Conservation (phyloP, 2,113 vertebrate species). For the Pipra filicauda region DNA sequence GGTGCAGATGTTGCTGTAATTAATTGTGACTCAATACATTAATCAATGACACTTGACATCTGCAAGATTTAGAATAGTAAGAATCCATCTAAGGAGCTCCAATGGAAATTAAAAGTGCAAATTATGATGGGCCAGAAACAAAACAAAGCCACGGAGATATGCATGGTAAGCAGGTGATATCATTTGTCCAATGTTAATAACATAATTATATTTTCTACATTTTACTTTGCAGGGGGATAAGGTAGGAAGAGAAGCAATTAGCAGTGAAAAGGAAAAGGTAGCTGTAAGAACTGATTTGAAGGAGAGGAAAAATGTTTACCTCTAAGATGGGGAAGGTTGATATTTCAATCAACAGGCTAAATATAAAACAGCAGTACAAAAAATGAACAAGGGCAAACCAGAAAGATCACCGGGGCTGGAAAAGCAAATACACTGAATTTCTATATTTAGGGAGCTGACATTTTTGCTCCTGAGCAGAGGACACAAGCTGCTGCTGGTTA, state of each 20-base stretch:
- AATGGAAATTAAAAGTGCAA: not conserved
- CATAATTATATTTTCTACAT: not conserved
- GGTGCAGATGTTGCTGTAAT: not conserved
- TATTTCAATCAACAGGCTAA: conserved; percentile 18
- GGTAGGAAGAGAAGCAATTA: not conserved
- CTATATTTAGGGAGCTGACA: conserved; percentile 50
- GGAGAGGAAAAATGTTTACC: not conserved
- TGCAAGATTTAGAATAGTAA: not conserved
- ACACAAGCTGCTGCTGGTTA: not conserved
- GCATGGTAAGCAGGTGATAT: not conserved
- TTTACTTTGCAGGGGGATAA: not conserved
- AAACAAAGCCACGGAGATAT: not conserved
- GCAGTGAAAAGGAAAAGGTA: not conserved
- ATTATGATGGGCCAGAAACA: not conserved
- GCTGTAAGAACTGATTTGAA: not conserved
- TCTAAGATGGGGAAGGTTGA: not conserved
- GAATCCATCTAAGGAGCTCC: not conserved
- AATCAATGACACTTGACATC: not conserved
- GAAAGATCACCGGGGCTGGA: conserved; percentile 2
- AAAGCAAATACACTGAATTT: conserved; percentile 25
- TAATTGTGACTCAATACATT: not conserved
- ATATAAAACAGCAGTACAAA: conserved; percentile 26
- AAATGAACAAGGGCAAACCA: conserved; percentile 15
- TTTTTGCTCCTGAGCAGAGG: conserved; percentile 26
- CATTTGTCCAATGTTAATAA: not conserved